Base-by-base conservation (phyloP, 2,888 invertebrate species). In the Lepidochrysops patricia region DNA sequence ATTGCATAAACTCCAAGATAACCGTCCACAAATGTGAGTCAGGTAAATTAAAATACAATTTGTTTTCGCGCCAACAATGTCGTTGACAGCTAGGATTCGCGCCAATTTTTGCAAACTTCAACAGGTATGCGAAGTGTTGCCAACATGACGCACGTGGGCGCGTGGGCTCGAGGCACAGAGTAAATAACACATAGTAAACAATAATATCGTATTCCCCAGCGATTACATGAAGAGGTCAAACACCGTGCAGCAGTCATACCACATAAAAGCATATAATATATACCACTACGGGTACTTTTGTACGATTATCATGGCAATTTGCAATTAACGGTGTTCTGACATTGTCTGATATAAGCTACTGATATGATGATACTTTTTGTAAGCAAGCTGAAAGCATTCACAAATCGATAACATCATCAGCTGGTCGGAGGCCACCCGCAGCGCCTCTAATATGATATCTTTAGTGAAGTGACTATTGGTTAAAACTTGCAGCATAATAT, bases 1-100 rank as follows among this genome's bases (percentile, higher is more conserved):
- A 43, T 19, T 19, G 37, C 15, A 2, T 19, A 5, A 1, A 43
- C 19, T 43, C 7, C 19, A 43, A 19, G 19, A 19, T 7, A 2
- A 37, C 7, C 7, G 29, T 9, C 29, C 29, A 37, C 23, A n/a
- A 54, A 35, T 27, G 26, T 12, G 26, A 32, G 25, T 35, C 29
- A 26, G 15, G 13, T 26, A 54, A 35, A 54, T 49, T 50, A 60
- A 54, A 60, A 37, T 54, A 60, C 13, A 29, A 34, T 52, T 59
- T 13, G 54, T 37, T 12, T 25, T 23, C 1, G 32, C 50, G 50
- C 58, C 58, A 50, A 58, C 49, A 50, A 35, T 50, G 50, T 50
- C 50, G 58, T 50, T 58, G 58, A 58, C 58, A 58, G 58, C 29
- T 50, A 15, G 13, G 9, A 9, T 49, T 34, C 49, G 58, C 58